Conservation (phyloP, 2,113 vertebrate genomes). For the Callipepla squamata region DNA sequence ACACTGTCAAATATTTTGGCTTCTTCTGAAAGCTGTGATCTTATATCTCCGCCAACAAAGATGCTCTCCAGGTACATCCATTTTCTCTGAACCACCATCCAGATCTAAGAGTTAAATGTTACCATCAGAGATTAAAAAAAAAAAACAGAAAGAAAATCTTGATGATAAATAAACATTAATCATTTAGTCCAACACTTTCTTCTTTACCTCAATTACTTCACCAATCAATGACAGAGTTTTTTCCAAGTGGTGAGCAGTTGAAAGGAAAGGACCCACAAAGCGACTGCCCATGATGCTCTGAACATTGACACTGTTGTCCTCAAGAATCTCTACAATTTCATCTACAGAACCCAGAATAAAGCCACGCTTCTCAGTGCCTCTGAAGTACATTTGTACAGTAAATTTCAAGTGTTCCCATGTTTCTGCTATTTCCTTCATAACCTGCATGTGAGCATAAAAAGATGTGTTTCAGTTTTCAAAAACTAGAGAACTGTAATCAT, state of each 20-base stretch:
- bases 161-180: neutral
- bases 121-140: neutral
- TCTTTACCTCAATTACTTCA: conserved; percentile 92
- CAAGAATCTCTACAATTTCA: conserved; percentile 88
- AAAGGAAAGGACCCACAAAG: conserved; percentile 92
- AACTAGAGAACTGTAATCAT: neutral
- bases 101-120: conserved; percentile 78
- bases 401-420: conserved; percentile 95
- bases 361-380: conserved; percentile 88
- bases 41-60: conserved; percentile 91
- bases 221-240: conserved; percentile 91
- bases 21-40: conserved; percentile 91
- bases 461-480: neutral
- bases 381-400: conserved; percentile 84
- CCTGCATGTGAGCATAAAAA: conserved; percentile 71
- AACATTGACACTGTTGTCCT: conserved; percentile 90
- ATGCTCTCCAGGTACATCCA: conserved; percentile 99
- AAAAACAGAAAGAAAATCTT: neutral
- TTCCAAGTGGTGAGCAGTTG: conserved; percentile 87
- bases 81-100: conserved; percentile 93
- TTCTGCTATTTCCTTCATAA: conserved; percentile 89
- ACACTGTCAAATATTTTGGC: conserved; percentile 92
- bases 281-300: conserved; percentile 92
- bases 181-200: neutral
- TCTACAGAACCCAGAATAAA: conserved; percentile 88